Evolutionary conservation across 1,140 invertebrate genomes (phyloP), one percentile per base, ranked within the genome.

Genomic region (Metaphire vulgaris): DNA sequence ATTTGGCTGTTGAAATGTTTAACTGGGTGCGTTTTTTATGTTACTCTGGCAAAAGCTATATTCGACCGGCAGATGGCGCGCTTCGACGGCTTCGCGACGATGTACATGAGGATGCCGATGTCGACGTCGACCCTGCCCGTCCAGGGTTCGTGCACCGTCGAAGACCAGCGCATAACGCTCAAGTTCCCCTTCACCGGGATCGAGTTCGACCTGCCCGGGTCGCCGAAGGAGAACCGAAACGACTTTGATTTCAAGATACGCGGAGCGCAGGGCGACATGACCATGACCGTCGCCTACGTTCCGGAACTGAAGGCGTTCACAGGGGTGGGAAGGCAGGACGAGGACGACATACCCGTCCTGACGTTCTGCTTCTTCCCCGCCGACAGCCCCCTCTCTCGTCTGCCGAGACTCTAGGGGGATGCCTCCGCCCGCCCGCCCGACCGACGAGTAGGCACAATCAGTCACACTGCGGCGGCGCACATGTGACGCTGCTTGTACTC

Each of bases 31-130:
- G n/a, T n/a, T n/a, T n/a, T n/a, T n/a, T n/a, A n/a, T n/a, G n/a
- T n/a, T n/a, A n/a, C n/a, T n/a, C n/a, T n/a, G n/a, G n/a, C n/a
- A n/a, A n/a, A n/a, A n/a, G n/a, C n/a, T n/a, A n/a, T n/a, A n/a
- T n/a, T n/a, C n/a, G n/a, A n/a, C n/a, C n/a, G n/a, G n/a, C n/a
- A n/a, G n/a, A 56, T 56, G 41, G 41, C 41, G 6, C 6, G 41
- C 6, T 75, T 71, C 66, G 77, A 78, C 28, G 77, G 77, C 31
- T 75, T 69, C 73, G 77, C 77, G 1, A 78, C 77, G 0, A 78
- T 78, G 77, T 78, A 78, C 77, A 78, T 78, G 77, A 31, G 73
- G 31, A 78, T 78, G 77, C 77, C 77, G n/a, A 78, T 78, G 77
- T 71, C 67, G 28, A 69, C 77, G 26, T 78, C 77, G 31, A 75